phyloP scores from a whole-genome alignment of 2,888 invertebrate species.

The Drosophila lacicola region DNA sequence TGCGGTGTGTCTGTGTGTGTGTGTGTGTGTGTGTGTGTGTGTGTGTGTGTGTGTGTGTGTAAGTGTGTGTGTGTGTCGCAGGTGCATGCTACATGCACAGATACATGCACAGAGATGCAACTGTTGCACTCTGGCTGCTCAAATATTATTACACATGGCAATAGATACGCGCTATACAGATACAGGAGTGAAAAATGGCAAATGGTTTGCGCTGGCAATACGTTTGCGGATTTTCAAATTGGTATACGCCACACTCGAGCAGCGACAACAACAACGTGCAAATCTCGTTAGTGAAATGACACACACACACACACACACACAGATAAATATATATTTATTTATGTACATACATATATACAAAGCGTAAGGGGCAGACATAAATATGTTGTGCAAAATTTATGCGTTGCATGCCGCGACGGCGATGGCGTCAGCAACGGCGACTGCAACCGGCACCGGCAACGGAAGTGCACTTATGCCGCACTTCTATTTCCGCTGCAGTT shows the following conservation, averaged over 20 bases:
- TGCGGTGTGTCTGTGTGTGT: neutral
- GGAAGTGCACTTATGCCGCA: slow-evolving; percentile 77
- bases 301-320: slow-evolving; percentile 15
- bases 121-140: slow-evolving; percentile 52
- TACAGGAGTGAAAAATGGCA: slow-evolving; percentile 65
- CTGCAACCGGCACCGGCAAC: slow-evolving; percentile 35
- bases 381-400: slow-evolving; percentile 48
- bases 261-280: slow-evolving; percentile 46
- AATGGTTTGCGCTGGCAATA: slow-evolving; percentile 49
- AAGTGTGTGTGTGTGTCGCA: slow-evolving; percentile 17
- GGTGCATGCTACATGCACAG: slow-evolving; percentile 42
- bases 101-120: slow-evolving; percentile 35
- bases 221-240: slow-evolving; percentile 45
- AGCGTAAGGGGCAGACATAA: slow-evolving; percentile 28
- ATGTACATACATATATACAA: neutral
- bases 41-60: too few relatives aligned
- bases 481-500: slow-evolving; percentile 73
- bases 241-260: slow-evolving; percentile 10
- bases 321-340: neutral
- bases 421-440: slow-evolving; percentile 23
- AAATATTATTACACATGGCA: slow-evolving; percentile 68
- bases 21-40: neutral
- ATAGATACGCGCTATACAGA: slow-evolving; percentile 48
- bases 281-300: slow-evolving; percentile 66
- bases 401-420: slow-evolving; percentile 47